These are phyloP conservation scores for Polymixis lichenea DNA, from an alignment of 2,888 invertebrate genomes.

Conservation along the genomic window DNA sequence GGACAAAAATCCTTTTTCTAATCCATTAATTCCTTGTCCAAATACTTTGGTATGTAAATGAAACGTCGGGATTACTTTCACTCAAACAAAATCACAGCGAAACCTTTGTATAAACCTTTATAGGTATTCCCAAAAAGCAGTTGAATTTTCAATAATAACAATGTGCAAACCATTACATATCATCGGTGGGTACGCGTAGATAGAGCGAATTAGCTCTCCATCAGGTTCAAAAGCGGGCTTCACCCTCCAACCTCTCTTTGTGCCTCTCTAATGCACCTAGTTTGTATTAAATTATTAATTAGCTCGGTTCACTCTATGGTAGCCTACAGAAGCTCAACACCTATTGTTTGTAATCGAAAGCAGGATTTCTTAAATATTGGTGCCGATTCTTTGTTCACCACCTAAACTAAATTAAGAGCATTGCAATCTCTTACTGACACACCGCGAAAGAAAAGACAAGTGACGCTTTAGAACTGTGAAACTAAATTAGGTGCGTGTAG, in stretches of 20 bases:
- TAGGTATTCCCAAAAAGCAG: conserved; percentile 1
- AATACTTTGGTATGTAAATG: conserved; percentile 49
- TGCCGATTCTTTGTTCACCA: too few species aligned
- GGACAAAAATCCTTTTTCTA: conserved; percentile 16
- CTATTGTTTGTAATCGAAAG: conserved; percentile 24
- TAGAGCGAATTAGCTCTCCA: conserved; percentile 47
- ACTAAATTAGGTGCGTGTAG: too few species aligned
- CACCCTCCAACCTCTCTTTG: conserved; percentile 40
- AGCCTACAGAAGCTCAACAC: conserved; percentile 30
- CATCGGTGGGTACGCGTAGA: conserved; percentile 4
- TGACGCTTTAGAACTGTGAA: too few species aligned
- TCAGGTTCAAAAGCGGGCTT: conserved; percentile 50
- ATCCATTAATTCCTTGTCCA: conserved; percentile 41
- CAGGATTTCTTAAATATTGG: background rate
- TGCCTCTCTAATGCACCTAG: conserved; percentile 47
- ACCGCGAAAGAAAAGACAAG: too few species aligned
- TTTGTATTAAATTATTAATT: conserved; percentile 60
- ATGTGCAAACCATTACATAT: conserved; percentile 20
- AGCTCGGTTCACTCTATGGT: conserved; percentile 40
- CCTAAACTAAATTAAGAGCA: too few species aligned
- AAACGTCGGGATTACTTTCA: conserved; percentile 23
- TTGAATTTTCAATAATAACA: conserved; percentile 42
- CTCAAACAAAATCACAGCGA: conserved; percentile 40
- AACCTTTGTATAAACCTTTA: conserved; percentile 28
- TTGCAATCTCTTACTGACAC: too few species aligned